Conservation (phyloP, 1,140 invertebrate genomes). For the Rhagoletis zephyria region DNA sequence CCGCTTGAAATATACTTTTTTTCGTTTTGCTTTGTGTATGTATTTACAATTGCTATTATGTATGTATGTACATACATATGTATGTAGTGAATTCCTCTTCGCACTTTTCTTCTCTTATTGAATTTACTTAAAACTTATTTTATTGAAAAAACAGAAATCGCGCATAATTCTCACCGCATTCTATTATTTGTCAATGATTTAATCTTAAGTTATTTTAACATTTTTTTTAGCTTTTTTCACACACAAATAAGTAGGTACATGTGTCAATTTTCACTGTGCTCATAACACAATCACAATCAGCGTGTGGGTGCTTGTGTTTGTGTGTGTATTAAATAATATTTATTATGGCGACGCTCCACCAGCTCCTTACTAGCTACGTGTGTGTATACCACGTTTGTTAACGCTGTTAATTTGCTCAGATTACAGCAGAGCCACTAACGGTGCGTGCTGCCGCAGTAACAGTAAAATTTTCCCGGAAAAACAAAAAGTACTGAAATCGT, state of each 20-base stretch:
- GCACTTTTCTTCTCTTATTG: not conserved
- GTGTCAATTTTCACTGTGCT: not conserved
- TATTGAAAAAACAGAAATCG: not conserved
- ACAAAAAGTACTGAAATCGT: slow-evolving; percentile 47
- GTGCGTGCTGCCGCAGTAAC: not conserved
- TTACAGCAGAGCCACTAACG: slow-evolving; percentile 18
- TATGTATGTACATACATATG: not conserved
- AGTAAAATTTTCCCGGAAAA: slow-evolving; percentile 25
- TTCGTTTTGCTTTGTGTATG: slow-evolving; percentile 32
- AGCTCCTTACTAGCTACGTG: slow-evolving; percentile 1
- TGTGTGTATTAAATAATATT: not conserved
- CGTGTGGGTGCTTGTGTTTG: not conserved
- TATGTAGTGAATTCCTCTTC: not conserved
- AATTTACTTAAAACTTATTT: not conserved
- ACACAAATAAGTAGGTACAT: not conserved
- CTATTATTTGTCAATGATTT: not conserved
- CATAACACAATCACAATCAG: not conserved
- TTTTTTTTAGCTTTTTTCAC: not conserved
- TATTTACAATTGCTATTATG: not conserved
- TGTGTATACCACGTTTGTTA: slow-evolving; percentile 38
- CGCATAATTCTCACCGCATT: not conserved
- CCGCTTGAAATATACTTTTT: slow-evolving; percentile 13
- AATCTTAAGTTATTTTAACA: not conserved
- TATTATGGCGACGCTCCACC: not conserved
- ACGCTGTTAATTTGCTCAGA: not conserved